These are phyloP conservation scores for Neoseiulus cucumeris DNA, from an alignment of 1,140 invertebrate species.

Conservation along the genomic window DNA sequence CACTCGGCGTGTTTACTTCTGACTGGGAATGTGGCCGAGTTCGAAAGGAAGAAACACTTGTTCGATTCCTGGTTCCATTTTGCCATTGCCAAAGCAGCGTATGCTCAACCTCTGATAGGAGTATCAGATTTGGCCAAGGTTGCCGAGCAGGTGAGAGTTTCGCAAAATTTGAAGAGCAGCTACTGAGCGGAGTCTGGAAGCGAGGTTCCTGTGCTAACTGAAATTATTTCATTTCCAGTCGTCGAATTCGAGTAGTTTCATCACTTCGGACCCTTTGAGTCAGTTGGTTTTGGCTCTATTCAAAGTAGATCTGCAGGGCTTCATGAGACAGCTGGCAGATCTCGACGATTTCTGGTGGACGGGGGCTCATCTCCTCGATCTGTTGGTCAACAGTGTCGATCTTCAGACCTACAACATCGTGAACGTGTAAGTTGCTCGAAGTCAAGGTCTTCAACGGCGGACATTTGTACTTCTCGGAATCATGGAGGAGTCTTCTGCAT, in stretches of 20 bases:
- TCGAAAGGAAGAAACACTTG: not conserved
- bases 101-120: not conserved
- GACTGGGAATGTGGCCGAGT: not conserved
- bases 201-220: no score
- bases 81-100: not conserved
- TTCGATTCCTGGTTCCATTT: slow-evolving; percentile 7
- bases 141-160: not conserved
- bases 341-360: slow-evolving; percentile 6
- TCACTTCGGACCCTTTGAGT: not conserved
- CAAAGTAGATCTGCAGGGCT: not conserved
- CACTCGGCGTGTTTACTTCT: not conserved
- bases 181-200: no score
- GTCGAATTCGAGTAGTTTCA: not conserved
- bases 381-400: not conserved
- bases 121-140: not conserved
- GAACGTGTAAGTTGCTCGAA: not conserved
- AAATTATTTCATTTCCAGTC: not conserved
- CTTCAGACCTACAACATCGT: not conserved
- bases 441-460: not conserved
- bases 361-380: not conserved
- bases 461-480: not conserved
- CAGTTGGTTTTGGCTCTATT: not conserved
- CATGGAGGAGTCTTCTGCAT: no score
- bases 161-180: no score
- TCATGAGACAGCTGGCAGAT: not conserved